These are phyloP conservation scores for Psittacus erithacus DNA, from an alignment of 2,113 vertebrate species.

Conservation along the genomic window DNA sequence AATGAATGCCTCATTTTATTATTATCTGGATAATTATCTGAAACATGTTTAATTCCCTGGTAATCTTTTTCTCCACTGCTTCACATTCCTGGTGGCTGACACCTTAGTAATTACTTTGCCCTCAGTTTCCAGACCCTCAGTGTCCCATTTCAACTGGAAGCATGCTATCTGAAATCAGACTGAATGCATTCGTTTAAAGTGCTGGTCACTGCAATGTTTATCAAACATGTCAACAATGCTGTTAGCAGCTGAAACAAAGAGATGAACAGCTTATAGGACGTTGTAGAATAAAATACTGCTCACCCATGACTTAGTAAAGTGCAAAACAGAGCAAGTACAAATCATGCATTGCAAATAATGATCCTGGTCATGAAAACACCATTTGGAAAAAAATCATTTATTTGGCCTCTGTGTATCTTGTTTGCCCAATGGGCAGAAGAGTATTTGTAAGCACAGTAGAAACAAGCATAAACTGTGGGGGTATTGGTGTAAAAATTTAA, in stretches of 20 bases:
- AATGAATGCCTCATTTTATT: background rate
- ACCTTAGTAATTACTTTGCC: background rate
- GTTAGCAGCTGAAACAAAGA: background rate
- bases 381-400: background rate
- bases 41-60: background rate
- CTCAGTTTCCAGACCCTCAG: background rate
- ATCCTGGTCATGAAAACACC: background rate
- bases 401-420: background rate
- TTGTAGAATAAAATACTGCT: background rate
- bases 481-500: background rate
- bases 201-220: background rate
- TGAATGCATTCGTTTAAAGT: background rate
- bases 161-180: background rate
- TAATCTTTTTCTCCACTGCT: background rate
- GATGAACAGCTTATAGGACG: background rate
- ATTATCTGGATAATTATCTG: background rate
- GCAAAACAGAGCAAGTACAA: background rate
- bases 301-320: background rate
- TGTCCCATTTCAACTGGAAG: background rate
- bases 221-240: background rate
- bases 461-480: background rate
- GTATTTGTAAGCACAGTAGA: background rate
- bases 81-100: background rate
- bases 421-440: background rate
- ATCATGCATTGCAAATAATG: background rate